Evolutionary conservation across 2,888 invertebrate genomes (phyloP).

Genomic region (Drosophila falleni): DNA sequence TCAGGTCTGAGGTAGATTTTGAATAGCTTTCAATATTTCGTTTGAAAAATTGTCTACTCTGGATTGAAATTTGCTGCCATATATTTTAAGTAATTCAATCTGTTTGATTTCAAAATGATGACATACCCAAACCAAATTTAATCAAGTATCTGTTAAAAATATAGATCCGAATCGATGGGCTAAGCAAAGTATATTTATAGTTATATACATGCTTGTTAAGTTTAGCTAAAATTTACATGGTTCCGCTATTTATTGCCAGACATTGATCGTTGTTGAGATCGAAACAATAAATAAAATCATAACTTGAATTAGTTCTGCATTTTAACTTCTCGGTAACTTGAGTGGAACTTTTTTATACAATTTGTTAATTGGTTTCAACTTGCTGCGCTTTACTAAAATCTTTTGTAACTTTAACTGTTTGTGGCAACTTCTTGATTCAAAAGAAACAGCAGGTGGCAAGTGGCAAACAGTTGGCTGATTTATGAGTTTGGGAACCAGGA

Average conservation of each 20-base stretch:
- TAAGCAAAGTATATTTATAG: no score
- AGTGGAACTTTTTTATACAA: neutral
- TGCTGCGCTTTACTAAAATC: neutral
- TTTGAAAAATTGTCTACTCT: neutral
- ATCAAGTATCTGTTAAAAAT: no score
- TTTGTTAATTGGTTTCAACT: slow-evolving; percentile 1
- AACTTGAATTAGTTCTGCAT: neutral
- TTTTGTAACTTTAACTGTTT: neutral
- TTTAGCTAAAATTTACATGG: no score
- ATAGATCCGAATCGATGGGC: no score
- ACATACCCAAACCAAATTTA: no score
- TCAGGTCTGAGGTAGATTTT: neutral
- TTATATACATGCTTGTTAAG: no score
- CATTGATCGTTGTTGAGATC: no score
- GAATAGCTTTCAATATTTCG: neutral
- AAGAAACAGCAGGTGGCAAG: slow-evolving; percentile 1
- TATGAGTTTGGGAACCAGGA: neutral
- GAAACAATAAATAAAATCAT: no score
- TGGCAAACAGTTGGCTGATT: neutral
- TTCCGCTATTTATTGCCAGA: no score
- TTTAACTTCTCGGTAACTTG: neutral
- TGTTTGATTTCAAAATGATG: no score
- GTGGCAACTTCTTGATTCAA: neutral
- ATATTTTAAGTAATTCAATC: neutral
- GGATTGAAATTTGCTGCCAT: neutral